Conservation (phyloP, 2,888 invertebrate genomes). For the Watsonalla binaria region DNA sequence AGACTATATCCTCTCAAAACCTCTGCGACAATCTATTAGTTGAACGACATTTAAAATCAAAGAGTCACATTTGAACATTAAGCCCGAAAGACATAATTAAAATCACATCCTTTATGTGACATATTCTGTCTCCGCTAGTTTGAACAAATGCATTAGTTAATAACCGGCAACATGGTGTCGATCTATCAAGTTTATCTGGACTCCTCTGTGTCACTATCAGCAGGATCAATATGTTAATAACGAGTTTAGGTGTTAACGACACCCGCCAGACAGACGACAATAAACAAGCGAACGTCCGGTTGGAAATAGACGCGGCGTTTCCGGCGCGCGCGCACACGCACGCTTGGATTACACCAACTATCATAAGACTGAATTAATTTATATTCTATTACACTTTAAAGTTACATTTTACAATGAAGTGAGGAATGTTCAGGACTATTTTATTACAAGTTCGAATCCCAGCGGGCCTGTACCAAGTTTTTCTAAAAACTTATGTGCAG, state of each 20-base stretch:
- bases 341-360: conserved; percentile 5
- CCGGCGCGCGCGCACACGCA: conserved; percentile 45
- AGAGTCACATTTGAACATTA: background rate
- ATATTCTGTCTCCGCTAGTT: background rate
- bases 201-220: conserved; percentile 8
- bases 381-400: background rate
- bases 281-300: conserved; percentile 71
- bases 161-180: background rate
- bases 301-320: conserved; percentile 69
- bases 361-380: conserved; percentile 6
- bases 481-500: too few species aligned
- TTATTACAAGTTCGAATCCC: too few species aligned
- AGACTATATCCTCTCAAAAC: too few species aligned
- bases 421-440: too few species aligned
- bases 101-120: background rate
- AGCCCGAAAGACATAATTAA: background rate
- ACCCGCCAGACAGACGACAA: conserved; percentile 59
- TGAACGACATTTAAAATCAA: too few species aligned
- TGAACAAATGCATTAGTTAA: background rate
- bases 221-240: conserved; percentile 56
- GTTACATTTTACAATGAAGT: background rate
- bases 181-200: conserved; percentile 6
- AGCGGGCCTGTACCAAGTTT: too few species aligned
- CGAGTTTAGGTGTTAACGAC: conserved; percentile 64
- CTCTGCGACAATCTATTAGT: too few species aligned